These are phyloP conservation scores for Carassius auratus DNA, from an alignment of 2,113 vertebrate species.

Conservation along the genomic window DNA sequence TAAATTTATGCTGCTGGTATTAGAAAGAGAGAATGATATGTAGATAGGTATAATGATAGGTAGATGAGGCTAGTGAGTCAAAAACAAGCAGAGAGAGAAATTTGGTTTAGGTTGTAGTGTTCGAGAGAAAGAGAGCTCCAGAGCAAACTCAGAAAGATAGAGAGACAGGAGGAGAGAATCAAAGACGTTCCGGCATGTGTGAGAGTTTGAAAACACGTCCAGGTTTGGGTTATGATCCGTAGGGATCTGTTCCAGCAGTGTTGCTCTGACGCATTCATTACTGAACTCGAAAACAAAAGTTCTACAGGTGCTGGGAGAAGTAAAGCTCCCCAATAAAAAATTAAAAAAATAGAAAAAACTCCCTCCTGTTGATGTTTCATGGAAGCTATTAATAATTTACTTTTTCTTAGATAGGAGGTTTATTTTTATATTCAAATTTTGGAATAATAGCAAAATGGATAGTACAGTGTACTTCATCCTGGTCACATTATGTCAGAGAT, in stretches of 20 bases:
- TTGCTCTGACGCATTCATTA: constrained; percentile 26
- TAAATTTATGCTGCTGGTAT: not conserved
- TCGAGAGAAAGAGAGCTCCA: not conserved
- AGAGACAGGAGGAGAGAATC: constrained; percentile 8
- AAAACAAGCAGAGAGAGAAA: not conserved
- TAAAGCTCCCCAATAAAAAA: constrained; percentile 32
- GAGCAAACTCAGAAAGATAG: not conserved
- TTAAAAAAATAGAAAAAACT: constrained; percentile 10
- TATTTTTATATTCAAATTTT: not conserved
- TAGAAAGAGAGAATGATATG: not conserved
- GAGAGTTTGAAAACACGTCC: not conserved
- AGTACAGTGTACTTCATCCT: too few relatives aligned
- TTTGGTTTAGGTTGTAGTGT: not conserved
- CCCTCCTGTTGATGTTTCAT: constrained; percentile 57
- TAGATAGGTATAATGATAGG: too few relatives aligned
- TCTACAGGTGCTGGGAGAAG: constrained; percentile 20
- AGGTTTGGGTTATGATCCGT: constrained; percentile 24
- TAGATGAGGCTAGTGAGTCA: not conserved
- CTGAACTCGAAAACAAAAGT: constrained; percentile 6
- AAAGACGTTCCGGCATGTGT: constrained; percentile 5
- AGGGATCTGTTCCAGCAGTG: not conserved
- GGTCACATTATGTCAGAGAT: too few relatives aligned
- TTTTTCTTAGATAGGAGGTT: not conserved
- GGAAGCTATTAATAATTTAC: constrained; percentile 65
- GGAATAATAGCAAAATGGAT: not conserved